These are phyloP conservation scores for Pipistrellus pygmaeus DNA, from an alignment of 2,797 vertebrate species.

Conservation along the genomic window DNA sequence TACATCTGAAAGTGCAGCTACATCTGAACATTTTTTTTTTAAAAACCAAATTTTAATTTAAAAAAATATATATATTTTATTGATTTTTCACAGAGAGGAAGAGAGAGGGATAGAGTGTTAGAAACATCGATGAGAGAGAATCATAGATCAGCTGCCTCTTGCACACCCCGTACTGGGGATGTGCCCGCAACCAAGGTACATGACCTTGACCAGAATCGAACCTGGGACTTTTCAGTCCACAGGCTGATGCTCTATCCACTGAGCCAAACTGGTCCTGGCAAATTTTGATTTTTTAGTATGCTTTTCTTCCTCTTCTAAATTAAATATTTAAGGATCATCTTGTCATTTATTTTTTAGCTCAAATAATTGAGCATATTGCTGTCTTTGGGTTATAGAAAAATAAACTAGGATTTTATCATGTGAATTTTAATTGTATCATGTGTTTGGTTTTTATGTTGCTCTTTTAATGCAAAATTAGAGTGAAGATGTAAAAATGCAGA, in stretches of 20 bases:
- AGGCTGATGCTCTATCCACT: no score
- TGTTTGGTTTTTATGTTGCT: neutral
- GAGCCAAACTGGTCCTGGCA: no score
- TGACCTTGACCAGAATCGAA: no score
- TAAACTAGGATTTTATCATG: neutral
- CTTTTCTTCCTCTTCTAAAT: neutral
- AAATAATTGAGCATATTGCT: neutral
- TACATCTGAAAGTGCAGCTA: neutral
- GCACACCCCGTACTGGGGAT: no score
- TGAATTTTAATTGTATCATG: neutral
- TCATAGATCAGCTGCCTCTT: no score
- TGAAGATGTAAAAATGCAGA: neutral
- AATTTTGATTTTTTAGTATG: neutral
- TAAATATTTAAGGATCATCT: neutral
- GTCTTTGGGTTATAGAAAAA: neutral
- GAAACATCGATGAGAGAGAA: no score
- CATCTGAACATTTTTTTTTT: neutral
- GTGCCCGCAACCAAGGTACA: no score
- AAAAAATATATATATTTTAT: no score
- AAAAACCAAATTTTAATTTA: no score
- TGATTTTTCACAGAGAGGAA: no score
- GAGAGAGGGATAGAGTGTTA: no score
- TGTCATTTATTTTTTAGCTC: slow-evolving; percentile 5
- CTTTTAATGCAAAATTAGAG: slow-evolving; percentile 29
- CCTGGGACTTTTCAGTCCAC: no score